phyloP scores from a whole-genome alignment of 1,140 invertebrate genomes.

The Caerostris extrusa region DNA sequence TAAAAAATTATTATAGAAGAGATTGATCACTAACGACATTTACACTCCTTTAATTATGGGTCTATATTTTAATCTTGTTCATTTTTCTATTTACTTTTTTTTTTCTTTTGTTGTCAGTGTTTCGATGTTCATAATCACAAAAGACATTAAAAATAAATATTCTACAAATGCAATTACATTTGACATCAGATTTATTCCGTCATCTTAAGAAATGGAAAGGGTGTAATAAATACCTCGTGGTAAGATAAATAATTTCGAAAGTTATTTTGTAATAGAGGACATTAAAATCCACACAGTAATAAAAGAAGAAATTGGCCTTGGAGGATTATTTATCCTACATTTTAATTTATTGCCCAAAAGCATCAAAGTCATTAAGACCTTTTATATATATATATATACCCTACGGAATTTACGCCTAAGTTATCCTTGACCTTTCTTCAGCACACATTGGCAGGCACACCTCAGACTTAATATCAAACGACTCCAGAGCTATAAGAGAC shows the following conservation, averaged over 20 bases:
- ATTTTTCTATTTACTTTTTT: too few species aligned
- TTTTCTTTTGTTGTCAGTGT: too few species aligned
- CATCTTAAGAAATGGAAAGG: too few species aligned
- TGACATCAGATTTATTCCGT: too few species aligned
- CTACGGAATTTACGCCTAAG: neutral
- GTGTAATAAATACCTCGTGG: neutral
- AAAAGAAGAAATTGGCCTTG: neutral
- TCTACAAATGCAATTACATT: too few species aligned
- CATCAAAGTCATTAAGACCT: neutral
- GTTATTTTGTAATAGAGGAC: neutral
- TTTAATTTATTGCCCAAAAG: neutral
- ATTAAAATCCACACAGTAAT: neutral
- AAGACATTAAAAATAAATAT: too few species aligned
- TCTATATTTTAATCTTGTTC: too few species aligned
- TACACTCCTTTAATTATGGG: too few species aligned
- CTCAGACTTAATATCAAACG: neutral
- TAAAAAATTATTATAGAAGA: too few species aligned
- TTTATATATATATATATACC: neutral
- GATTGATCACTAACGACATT: too few species aligned
- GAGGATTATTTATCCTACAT: neutral
- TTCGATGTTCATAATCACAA: too few species aligned
- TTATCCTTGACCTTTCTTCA: slow-evolving; percentile 24
- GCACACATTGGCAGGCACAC: neutral
- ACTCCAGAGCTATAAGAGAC: neutral
- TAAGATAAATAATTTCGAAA: neutral